Conservation (phyloP, 2,113 vertebrate species). For the Asarcornis scutulata region DNA sequence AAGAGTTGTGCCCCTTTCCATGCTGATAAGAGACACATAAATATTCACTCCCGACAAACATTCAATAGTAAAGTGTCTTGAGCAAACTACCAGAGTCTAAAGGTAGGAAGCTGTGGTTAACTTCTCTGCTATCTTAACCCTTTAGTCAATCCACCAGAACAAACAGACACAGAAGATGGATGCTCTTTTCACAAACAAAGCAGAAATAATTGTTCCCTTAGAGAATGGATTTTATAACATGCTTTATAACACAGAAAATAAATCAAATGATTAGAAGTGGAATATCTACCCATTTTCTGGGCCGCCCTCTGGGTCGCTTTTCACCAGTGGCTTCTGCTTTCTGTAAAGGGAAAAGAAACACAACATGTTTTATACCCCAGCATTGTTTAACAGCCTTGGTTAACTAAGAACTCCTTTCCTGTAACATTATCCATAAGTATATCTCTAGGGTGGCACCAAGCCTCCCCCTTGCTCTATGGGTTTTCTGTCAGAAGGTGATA, state of each 20-base stretch:
- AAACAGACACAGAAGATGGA: neutral
- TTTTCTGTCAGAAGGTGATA: neutral
- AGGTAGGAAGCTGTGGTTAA: slow-evolving; percentile 47
- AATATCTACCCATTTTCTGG: slow-evolving; percentile 97
- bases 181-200: neutral
- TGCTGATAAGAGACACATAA: slow-evolving; percentile 69
- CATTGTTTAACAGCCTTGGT: slow-evolving; percentile 4
- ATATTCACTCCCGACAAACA: slow-evolving; percentile 64
- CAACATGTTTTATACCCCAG: slow-evolving; percentile 54
- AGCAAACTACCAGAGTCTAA: slow-evolving; percentile 62
- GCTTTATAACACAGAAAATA: slow-evolving; percentile 33
- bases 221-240: neutral
- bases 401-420: slow-evolving; percentile 31
- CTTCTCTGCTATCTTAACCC: slow-evolving; percentile 45
- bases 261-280: neutral
- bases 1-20: slow-evolving; percentile 67
- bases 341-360: slow-evolving; percentile 76
- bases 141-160: slow-evolving; percentile 37
- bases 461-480: neutral
- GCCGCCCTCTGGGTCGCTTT: slow-evolving; percentile 95
- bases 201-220: neutral
- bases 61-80: slow-evolving; percentile 56
- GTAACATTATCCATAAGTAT: neutral
- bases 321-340: slow-evolving; percentile 93
- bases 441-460: slow-evolving; percentile 18